These are phyloP conservation scores for Pygoscelis antarcticus DNA, from an alignment of 2,113 vertebrate species.

Conservation along the genomic window DNA sequence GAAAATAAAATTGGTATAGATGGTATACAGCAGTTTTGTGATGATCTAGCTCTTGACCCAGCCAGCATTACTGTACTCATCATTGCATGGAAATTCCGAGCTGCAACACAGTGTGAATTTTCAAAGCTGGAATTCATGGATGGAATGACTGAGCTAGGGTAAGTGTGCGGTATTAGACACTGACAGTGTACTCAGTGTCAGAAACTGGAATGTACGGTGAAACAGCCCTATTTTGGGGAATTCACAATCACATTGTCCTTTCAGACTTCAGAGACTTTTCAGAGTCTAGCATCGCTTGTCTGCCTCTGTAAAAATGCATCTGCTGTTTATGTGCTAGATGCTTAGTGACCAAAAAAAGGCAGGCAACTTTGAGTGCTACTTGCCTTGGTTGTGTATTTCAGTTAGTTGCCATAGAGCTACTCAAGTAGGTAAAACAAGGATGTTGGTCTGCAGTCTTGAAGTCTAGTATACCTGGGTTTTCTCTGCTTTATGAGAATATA, in stretches of 20 bases:
- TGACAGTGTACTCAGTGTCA: neutral
- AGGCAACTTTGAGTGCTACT: neutral
- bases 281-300: neutral
- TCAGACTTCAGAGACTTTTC: neutral
- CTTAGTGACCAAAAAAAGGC: neutral
- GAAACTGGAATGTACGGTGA: neutral
- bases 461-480: neutral
- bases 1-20: constrained; percentile 90
- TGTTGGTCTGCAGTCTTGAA: neutral
- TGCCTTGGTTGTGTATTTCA: neutral
- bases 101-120: constrained; percentile 87
- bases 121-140: constrained; percentile 87
- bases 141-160: constrained; percentile 86
- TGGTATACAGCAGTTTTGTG: constrained; percentile 87
- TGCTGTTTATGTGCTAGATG: neutral
- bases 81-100: constrained; percentile 87
- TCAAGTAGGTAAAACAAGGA: neutral
- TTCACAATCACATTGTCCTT: neutral
- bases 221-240: neutral
- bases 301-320: neutral
- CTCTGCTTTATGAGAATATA: neutral
- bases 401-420: neutral
- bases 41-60: constrained; percentile 84
- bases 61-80: constrained; percentile 86
- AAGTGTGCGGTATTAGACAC: constrained; percentile 23